Evolutionary conservation across 2,888 invertebrate species (phyloP).

Genomic region (Apotomis betuletana): DNA sequence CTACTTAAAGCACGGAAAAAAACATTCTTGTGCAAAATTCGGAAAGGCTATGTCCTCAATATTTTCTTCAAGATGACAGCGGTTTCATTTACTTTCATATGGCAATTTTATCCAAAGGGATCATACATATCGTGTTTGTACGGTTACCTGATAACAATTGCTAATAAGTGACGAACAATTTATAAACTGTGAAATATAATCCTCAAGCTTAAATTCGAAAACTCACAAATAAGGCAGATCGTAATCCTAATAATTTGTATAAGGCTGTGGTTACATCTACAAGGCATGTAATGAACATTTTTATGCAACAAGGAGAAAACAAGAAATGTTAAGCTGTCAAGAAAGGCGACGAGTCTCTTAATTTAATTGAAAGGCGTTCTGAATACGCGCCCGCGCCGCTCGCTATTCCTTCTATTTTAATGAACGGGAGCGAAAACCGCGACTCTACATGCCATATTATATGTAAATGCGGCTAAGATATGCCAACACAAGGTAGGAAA

Average conservation of each 20-base stretch:
- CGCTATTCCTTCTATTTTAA: conserved; percentile 47
- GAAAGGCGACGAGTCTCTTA: conserved; percentile 45
- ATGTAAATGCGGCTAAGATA: conserved; percentile 37
- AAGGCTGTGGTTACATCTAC: background rate
- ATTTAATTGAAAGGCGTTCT: conserved; percentile 47
- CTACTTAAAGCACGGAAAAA: conserved; percentile 6
- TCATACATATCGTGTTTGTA: no score
- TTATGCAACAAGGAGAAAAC: conserved; percentile 44
- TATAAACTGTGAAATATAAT: background rate
- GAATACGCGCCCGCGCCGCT: conserved; percentile 41
- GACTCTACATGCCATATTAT: conserved; percentile 35
- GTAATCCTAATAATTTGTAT: no score
- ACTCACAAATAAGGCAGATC: background rate
- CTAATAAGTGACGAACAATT: background rate
- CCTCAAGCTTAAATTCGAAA: background rate
- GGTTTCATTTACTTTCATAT: no score
- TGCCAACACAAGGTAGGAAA: conserved; percentile 7
- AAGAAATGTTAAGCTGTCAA: conserved; percentile 45
- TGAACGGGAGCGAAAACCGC: conserved; percentile 44
- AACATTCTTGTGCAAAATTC: background rate
- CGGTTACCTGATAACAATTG: no score
- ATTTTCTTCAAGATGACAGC: no score
- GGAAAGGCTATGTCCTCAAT: background rate
- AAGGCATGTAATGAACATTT: conserved; percentile 23
- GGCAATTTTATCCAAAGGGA: no score